Base-by-base conservation (phyloP, 2,888 invertebrate genomes). In the Luperina nickerlii region DNA sequence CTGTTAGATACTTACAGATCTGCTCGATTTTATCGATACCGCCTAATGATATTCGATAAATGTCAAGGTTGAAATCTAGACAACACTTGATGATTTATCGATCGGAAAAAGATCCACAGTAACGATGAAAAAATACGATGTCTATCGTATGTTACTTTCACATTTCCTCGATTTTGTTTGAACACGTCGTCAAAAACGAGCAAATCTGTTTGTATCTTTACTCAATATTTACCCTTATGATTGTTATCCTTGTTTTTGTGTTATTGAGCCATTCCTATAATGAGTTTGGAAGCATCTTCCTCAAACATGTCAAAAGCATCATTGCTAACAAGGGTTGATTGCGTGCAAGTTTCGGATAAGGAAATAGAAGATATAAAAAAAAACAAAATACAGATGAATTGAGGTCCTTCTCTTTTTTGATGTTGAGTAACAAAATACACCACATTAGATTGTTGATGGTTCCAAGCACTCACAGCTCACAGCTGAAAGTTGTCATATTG, bases 161-260 rank as follows among this genome's bases (percentile, higher is more conserved):
- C 11, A 48, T 69, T 48, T 69, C 48, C 20, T 48, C 11, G 20
- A 48, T 48, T 4, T 48, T 20, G 13, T 27, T 69, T 48, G 48
- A 13, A 8, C 4, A 13, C 20, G 1, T 48, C 48, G 20, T 32
- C 20, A 32, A 27, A 27, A 8, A 51, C 5, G 5, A 70, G 15
- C 5, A 70, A 70, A 70, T 32, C 8, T 69, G 24, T 51, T 1
- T 5, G 51, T 2, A 51, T 8, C 51, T 70, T 51, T 15, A 73
- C 27, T 73, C 66, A 63, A 73, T 42, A 70, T 78, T 71, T 73
- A 68, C 57, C 24, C 54, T 69, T 74, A 27, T 48, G 48, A 51
- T 67, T 20, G 8, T 20, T 63, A 45, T 78, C n/a, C n/a, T 62
- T 68, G 11, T 51, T 27, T 27, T 24, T 60, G 60, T 27, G 9